A percentile compares a stretch with the other conserved stretches of the same genome.
Evolutionary conservation across 1,140 invertebrate species (phyloP).

Genomic region (Neomicropteryx cornuta): DNA sequence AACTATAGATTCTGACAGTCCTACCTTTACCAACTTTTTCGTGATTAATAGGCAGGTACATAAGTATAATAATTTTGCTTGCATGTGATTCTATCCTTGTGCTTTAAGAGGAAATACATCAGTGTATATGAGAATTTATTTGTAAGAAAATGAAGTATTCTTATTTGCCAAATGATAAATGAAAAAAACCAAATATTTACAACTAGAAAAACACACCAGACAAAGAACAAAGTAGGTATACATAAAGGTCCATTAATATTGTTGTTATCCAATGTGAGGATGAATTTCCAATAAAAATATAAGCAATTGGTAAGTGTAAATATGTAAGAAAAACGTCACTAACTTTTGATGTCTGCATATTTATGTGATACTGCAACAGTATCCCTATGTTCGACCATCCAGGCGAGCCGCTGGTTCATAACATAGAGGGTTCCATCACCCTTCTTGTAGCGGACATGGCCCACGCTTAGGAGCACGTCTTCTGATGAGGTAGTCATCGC

Average conservation of each 20-base stretch:
- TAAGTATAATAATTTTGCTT: too few relatives aligned
- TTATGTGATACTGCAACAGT: constrained; percentile 85
- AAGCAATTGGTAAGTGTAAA: too few relatives aligned
- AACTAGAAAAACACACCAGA: neutral
- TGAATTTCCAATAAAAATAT: too few relatives aligned
- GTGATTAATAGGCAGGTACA: too few relatives aligned
- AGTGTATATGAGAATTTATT: too few relatives aligned
- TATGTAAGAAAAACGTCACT: too few relatives aligned
- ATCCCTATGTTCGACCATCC: constrained; percentile 89
- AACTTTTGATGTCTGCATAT: constrained; percentile 94
- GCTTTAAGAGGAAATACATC: too few relatives aligned
- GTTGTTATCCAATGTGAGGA: too few relatives aligned
- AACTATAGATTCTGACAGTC: too few relatives aligned
- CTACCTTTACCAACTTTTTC: too few relatives aligned
- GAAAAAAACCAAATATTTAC: neutral
- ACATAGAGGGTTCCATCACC: constrained; percentile 91
- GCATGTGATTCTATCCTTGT: too few relatives aligned
- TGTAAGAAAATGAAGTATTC: constrained; percentile 5
- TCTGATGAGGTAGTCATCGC: constrained; percentile 74
- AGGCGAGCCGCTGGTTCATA: constrained; percentile 90
- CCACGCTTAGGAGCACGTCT: constrained; percentile 87
- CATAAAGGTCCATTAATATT: too few relatives aligned
- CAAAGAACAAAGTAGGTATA: constrained; percentile 1
- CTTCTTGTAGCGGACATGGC: constrained; percentile 90
- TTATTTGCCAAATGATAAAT: constrained; percentile 1